Base-by-base conservation (phyloP, 1,140 invertebrate genomes). In the Rhizoglyphus robini region DNA sequence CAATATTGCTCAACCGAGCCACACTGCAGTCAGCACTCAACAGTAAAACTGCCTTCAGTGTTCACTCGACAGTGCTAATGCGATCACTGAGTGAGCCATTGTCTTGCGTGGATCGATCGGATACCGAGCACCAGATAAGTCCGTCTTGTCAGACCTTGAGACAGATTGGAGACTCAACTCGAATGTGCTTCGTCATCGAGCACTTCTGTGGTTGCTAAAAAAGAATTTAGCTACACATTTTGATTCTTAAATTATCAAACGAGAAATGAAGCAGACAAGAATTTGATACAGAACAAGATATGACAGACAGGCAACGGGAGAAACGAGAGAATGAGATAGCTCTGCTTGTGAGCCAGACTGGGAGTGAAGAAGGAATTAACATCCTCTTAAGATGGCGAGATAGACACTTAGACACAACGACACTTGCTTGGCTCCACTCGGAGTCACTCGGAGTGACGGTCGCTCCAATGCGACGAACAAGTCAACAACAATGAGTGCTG, bases 351-450 rank as follows among this genome's bases (percentile, higher is more conserved):
- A 46, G 41, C 41, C 15, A 46, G 23, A 46, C 15, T 23, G 15
- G 15, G 15, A 15, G 41, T 23, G 15, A 15, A 15, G 23, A 46
- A 23, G 41, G 23, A 46, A 15, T 46, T 15, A 46, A 46, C 20
- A 54, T 54, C 51, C 51, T 54, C 20, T 54, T 54, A 54, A 54
- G 51, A 54, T 54, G 51, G 51, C 8, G 23, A 54, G 51, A 54
- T 54, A 54, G 51, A 54, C 51, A 54, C 51, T 8, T 54, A 32
- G 51, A 11, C 5, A 54, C 23, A 54, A 23, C 23, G 51, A 54
- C 41, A 46, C 41, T 46, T 46, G 41, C n/a, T n/a, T 15, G 41
- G 41, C 41, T 46, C 41, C 15, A 46, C 15, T 46, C 15, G 31
- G 51, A 8, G 51, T 11, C 23, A 54, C 15, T 15, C 23, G 8